Base-by-base conservation (phyloP, 2,888 invertebrate species). In the Lochmaea crataegi region DNA sequence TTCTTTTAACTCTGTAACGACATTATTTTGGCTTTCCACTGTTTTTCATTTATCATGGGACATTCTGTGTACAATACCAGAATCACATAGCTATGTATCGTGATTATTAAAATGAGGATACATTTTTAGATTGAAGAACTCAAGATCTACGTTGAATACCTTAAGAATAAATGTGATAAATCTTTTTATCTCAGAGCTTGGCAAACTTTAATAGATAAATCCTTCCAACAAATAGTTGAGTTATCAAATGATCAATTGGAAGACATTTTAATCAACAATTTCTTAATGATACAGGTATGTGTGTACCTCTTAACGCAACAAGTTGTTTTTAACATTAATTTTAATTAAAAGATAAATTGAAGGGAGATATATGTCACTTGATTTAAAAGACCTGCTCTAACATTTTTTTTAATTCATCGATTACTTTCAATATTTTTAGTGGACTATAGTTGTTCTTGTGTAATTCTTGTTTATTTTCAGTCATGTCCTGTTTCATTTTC, bases 401-500 rank as follows among this genome's bases (percentile, higher is more conserved):
- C 4, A 26, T 26, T 5, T 32, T 32, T 32, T 6, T 32, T 32
- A 32, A 32, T 5, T 32, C 32, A 32, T 32, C 32, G 32, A 32
- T 5, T 22, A 22, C 22, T 63, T 16, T 61, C 10, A n/a, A 41
- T 42, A 11, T 26, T 32, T 1, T 41, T 38, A 38, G 32, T 38
- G 6, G 9, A 38, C 32, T 38, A 7, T 38, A 38, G 32, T 38
- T 2, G 32, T 7, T 38, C 32, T 38, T 38, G 11, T n/a, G 14
- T 53, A 38, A 32, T 26, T 32, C 14, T 58, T 56, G n/a, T 68
- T 69, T 69, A 72, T 73, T 82, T 81, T 68, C 64, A 85, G 83
- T 75, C 82, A 26, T 85, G 85, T 76, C 85, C 85, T n/a, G 83
- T 84, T 26, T 71, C 83, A 57, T 78, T 78, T 73, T 79, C 77